Conservation (phyloP, 1,140 invertebrate genomes). For the Plutomurus gul region DNA sequence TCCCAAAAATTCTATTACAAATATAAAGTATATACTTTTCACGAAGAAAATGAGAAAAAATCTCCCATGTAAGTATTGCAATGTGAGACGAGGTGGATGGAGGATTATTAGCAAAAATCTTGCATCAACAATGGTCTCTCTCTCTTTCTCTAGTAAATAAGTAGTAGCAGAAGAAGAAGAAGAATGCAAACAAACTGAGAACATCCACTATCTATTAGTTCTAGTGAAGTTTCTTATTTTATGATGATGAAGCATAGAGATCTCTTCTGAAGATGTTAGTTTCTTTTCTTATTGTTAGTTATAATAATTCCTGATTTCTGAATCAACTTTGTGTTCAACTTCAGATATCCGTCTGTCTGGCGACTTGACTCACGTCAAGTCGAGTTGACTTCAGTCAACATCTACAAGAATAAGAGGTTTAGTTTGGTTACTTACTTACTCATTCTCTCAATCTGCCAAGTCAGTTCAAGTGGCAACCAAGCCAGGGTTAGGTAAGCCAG, state of each 20-base stretch:
- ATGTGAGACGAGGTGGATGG: no score
- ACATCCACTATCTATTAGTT: neutral
- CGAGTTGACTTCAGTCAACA: neutral
- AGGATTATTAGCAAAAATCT: constrained; percentile 27
- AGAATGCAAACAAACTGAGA: constrained; percentile 1
- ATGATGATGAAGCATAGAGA: constrained; percentile 23
- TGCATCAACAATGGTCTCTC: no score
- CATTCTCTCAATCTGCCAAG: neutral
- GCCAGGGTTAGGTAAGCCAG: no score
- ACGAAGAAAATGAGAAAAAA: no score
- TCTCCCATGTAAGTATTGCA: no score
- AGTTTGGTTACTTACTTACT: neutral
- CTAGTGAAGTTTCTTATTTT: constrained; percentile 25
- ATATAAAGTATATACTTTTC: no score
- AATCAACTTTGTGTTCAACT: constrained; percentile 30
- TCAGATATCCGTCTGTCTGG: constrained; percentile 1
- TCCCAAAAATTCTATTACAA: no score
- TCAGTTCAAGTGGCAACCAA: neutral
- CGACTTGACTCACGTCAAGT: constrained; percentile 5
- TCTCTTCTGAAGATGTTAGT: constrained; percentile 22
- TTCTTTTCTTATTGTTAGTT: constrained; percentile 15
- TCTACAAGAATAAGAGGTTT: neutral
- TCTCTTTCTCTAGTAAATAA: no score
- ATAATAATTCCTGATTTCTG: constrained; percentile 23
- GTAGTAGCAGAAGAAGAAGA: no score